Evolutionary conservation across 2,113 vertebrate species (phyloP), one percentile per base, ranked within the genome.

Genomic region (Uria aalge): DNA sequence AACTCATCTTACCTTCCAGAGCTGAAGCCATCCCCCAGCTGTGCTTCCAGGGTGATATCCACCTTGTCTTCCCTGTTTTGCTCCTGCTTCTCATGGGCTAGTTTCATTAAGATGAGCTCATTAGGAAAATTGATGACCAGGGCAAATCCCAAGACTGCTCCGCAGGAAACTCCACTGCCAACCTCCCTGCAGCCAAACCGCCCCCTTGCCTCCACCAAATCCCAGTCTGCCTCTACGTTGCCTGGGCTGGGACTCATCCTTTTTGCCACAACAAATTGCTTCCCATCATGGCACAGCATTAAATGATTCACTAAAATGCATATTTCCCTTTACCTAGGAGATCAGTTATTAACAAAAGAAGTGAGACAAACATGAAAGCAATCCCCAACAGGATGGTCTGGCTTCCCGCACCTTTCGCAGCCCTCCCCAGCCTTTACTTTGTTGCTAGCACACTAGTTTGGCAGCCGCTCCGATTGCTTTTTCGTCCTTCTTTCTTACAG

Each of bases 361-460:
- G 5, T 15, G 32, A 85, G 53, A 55, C 15, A 56, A 78, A 81
- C 92, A 40, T 12, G 45, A 43, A 68, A 76, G 8, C 9, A 38
- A 36, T 20, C 52, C 56, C 52, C 21, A 59, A 22, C 15, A 20
- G n/a, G n/a, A 5, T 3, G 34, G 12, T 30, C 26, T 0, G 0
- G 12, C 40, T 40, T 43, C 17, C 19, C 12, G 9, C 11, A 26
- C 0, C 0, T 76, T 83, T 88, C 40, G 67, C 41, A 81, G 34
- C 48, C 40, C 73, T 90, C 18, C 11, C 16, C 22, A 48, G 38
- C 17, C 67, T 71, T 72, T 56, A 8, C 30, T 90, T 12, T 8
- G 21, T 71, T 15, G 60, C 50, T 75, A 48, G 21, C 0, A 0
- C 18, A 15, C 1, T 5, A 56, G 73, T 23, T 15, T 89, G 64